Evolutionary conservation across 2,888 invertebrate genomes (phyloP).

Genomic region (Marronus borbonicus): DNA sequence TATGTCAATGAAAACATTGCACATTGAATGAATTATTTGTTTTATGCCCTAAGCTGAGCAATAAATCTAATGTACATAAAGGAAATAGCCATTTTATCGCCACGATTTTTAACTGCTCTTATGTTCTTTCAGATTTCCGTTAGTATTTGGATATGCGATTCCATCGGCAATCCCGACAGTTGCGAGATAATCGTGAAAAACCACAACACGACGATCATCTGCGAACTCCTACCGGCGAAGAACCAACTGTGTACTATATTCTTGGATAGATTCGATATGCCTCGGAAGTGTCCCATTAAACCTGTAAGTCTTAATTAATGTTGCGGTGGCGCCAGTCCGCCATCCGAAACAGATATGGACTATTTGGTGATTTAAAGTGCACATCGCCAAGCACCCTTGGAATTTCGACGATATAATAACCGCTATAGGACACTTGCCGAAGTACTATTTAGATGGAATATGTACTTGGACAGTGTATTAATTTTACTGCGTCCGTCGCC

Average conservation of each 20-base stretch:
- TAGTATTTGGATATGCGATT: constrained; percentile 62
- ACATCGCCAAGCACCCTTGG: constrained; percentile 20
- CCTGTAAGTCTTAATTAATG: constrained; percentile 59
- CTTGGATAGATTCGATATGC: constrained; percentile 59
- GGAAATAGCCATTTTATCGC: too few relatives aligned
- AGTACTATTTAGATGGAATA: constrained; percentile 47
- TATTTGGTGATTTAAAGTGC: constrained; percentile 48
- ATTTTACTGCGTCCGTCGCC: constrained; percentile 44
- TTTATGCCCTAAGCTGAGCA: too few relatives aligned
- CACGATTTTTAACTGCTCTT: background rate
- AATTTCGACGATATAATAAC: constrained; percentile 43
- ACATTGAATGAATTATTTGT: too few relatives aligned
- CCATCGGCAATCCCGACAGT: constrained; percentile 61
- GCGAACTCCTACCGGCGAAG: constrained; percentile 58
- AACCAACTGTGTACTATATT: constrained; percentile 61
- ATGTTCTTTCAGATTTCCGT: constrained; percentile 59
- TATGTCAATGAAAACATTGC: too few relatives aligned
- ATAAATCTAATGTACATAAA: rapidly evolving
- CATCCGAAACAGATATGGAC: constrained; percentile 42
- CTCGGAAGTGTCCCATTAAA: constrained; percentile 61
- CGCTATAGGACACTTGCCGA: constrained; percentile 35
- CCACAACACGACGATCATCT: constrained; percentile 59
- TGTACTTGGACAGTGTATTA: constrained; percentile 44
- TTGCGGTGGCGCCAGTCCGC: constrained; percentile 39
- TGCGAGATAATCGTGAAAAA: constrained; percentile 64